Percentiles rank a stretch among this genome's conserved stretches.
Evolutionary conservation across 2,888 invertebrate genomes (phyloP).

Genomic region (Ornithoptera priamus): DNA sequence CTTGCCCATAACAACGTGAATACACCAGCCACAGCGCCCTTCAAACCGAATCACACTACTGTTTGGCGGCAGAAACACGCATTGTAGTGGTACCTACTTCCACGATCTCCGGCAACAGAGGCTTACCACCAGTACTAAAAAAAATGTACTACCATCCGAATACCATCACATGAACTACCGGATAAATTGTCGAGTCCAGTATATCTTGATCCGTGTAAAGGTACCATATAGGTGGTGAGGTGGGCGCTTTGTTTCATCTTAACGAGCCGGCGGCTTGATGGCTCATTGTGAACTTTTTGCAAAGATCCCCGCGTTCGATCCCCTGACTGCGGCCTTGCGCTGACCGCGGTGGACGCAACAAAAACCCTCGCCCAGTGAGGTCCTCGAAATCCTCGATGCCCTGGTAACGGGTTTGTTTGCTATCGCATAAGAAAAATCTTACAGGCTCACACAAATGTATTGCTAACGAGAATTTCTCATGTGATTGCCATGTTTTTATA

Average conservation of each 20-base stretch:
- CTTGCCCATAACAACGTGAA: too few relatives aligned
- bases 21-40: too few relatives aligned
- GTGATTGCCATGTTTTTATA: background rate
- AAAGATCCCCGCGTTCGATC: constrained; percentile 32
- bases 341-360: background rate
- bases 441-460: background rate
- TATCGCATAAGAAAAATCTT: background rate
- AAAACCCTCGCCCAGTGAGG: constrained; percentile 18
- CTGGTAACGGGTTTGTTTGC: constrained; percentile 2
- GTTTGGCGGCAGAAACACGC: too few relatives aligned
- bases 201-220: constrained; percentile 26
- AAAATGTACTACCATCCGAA: too few relatives aligned
- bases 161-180: too few relatives aligned
- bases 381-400: constrained; percentile 11
- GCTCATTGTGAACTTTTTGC: constrained; percentile 65
- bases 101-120: too few relatives aligned
- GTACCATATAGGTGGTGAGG: constrained; percentile 54
- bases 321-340: constrained; percentile 11
- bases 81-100: too few relatives aligned
- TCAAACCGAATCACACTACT: too few relatives aligned
- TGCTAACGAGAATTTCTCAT: background rate
- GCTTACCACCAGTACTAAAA: too few relatives aligned
- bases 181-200: too few relatives aligned
- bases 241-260: constrained; percentile 57
- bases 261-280: constrained; percentile 63